Evolutionary conservation across 37 sponge, comb jelly and placozoan genomes (phyloP).

Genomic region (Theonella swinhoei): DNA sequence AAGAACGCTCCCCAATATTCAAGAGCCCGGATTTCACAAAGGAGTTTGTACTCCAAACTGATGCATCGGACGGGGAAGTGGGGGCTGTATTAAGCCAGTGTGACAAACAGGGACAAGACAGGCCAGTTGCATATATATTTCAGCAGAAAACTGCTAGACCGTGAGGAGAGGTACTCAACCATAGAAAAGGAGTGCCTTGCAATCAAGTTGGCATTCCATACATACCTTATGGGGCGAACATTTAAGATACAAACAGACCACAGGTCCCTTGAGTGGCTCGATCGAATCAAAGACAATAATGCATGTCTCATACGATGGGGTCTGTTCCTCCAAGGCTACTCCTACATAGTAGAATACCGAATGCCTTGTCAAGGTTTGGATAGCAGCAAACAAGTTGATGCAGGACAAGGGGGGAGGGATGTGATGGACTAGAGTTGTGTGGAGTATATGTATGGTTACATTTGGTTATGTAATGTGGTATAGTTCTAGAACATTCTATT

Average conservation of each 20-base stretch:
- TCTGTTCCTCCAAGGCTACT: too few species aligned
- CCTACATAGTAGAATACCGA: too few species aligned
- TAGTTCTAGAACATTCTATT: too few species aligned
- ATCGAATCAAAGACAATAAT: conserved; percentile 23
- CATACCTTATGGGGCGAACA: conserved; percentile 30
- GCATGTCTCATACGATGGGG: conserved; percentile 41
- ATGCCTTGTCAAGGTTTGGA: too few species aligned
- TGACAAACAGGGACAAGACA: conserved; percentile 22
- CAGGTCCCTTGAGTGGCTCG: conserved; percentile 31
- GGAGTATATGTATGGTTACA: too few species aligned
- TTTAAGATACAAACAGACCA: conserved; percentile 62
- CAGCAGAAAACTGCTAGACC: conserved; percentile 31
- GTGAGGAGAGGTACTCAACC: conserved; percentile 51
- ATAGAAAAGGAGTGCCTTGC: conserved; percentile 63
- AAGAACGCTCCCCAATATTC: conserved; percentile 29
- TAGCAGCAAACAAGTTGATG: too few species aligned
- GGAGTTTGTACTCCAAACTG: conserved; percentile 50
- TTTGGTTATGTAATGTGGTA: too few species aligned
- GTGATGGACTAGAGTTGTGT: too few species aligned
- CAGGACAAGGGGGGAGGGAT: too few species aligned
- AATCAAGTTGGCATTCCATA: conserved; percentile 24
- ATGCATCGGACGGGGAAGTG: conserved; percentile 40
- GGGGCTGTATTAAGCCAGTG: conserved; percentile 67
- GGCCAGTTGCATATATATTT: conserved; percentile 53
- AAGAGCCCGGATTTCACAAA: conserved; percentile 29